A percentile compares a stretch with the other conserved stretches of the same genome.
Evolutionary conservation across 2,888 invertebrate species (phyloP).

Genomic region (Ganaspis brasiliensis): DNA sequence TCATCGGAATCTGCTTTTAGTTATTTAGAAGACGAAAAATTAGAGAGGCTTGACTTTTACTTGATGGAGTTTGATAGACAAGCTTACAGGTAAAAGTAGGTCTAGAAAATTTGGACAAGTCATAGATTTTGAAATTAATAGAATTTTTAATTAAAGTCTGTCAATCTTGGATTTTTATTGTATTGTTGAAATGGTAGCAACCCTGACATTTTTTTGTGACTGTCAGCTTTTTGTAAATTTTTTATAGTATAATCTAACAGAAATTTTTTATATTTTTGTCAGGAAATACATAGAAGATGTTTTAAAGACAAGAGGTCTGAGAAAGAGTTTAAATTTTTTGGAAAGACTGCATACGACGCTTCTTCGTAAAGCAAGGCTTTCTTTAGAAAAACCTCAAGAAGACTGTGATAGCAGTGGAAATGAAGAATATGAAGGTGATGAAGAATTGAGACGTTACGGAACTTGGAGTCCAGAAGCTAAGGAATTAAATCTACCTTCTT

Average conservation of each 20-base stretch:
- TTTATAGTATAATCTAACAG: too few relatives aligned
- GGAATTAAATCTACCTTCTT: conserved; percentile 91
- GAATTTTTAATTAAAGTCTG: neutral
- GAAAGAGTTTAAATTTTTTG: conserved; percentile 90
- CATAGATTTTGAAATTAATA: conserved; percentile 1
- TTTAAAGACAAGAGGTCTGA: conserved; percentile 92
- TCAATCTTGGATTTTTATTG: too few relatives aligned
- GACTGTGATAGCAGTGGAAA: conserved; percentile 54
- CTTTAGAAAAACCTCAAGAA: conserved; percentile 84
- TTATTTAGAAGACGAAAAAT: conserved; percentile 67
- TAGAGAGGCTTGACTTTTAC: conserved; percentile 70
- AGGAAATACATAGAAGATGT: conserved; percentile 93
- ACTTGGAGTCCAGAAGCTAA: conserved; percentile 89
- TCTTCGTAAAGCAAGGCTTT: conserved; percentile 87
- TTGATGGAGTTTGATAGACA: conserved; percentile 75
- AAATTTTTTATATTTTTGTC: too few relatives aligned
- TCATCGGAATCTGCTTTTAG: conserved; percentile 71
- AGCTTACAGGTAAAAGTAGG: conserved; percentile 74
- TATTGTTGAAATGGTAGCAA: too few relatives aligned
- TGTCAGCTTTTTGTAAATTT: too few relatives aligned
- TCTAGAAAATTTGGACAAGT: too few relatives aligned
- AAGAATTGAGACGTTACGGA: conserved; percentile 85
- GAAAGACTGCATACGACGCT: conserved; percentile 87
- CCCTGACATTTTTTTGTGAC: too few relatives aligned
- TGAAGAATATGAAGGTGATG: conserved; percentile 80